Percentiles rank a stretch among this genome's conserved stretches.
Evolutionary conservation across 1,140 invertebrate genomes (phyloP).

Genomic region (Eurosta solidaginis): DNA sequence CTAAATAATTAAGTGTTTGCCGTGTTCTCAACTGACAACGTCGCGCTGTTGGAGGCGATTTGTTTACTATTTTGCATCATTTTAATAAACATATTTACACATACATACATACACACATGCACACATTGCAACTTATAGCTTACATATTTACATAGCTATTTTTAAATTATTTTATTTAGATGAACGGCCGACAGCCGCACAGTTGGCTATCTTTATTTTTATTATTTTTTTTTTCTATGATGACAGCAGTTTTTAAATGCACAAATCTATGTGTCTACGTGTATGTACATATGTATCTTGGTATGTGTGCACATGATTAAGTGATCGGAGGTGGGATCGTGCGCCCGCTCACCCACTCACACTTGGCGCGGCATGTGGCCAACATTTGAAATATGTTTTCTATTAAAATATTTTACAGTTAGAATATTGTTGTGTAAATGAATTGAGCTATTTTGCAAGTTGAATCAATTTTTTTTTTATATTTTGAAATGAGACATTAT

Average conservation of each 20-base stretch:
- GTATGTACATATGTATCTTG: neutral
- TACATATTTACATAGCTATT: neutral
- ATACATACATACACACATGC: neutral
- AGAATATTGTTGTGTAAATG: neutral
- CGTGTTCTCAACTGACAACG: neutral
- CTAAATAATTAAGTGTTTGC: slow-evolving; percentile 27
- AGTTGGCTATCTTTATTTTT: neutral
- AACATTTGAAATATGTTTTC: slow-evolving; percentile 7
- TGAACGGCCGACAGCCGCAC: slow-evolving; percentile 18
- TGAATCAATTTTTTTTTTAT: neutral
- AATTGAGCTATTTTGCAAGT: neutral
- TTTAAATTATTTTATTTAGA: slow-evolving; percentile 24
- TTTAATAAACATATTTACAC: neutral
- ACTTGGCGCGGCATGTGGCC: slow-evolving; percentile 3
- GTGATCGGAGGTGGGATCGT: neutral
- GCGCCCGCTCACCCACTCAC: too few relatives aligned
- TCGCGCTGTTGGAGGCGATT: slow-evolving; percentile 11
- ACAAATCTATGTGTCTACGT: neutral
- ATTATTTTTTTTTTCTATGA: too few relatives aligned
- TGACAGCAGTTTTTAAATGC: neutral
- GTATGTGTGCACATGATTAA: neutral
- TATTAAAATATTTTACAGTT: slow-evolving; percentile 17
- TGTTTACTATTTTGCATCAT: neutral
- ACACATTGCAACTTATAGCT: neutral
- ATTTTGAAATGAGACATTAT: neutral